These are phyloP conservation scores for Knipowitschia caucasica DNA, from an alignment of 2,797 vertebrate genomes.

Conservation along the genomic window DNA sequence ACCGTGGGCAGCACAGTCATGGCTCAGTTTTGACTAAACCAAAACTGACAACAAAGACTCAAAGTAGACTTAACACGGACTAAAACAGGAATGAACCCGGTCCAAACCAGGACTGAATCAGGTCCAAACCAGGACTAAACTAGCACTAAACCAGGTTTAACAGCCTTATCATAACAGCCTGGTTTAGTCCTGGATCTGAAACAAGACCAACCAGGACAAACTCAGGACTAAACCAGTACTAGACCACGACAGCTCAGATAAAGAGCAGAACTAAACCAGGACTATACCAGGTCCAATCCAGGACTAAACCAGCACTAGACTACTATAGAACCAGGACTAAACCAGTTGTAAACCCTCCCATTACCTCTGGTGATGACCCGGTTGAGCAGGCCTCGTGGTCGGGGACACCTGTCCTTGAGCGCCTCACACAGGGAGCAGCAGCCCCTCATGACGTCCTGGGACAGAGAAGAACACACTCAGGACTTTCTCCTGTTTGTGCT, in stretches of 20 bases:
- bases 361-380: slow-evolving; percentile 55
- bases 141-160: background rate
- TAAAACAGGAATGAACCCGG: slow-evolving; percentile 64
- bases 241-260: background rate
- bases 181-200: no score
- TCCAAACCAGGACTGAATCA: slow-evolving; percentile 3
- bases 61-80: no score
- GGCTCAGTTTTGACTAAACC: no score
- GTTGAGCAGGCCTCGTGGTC: slow-evolving; percentile 39
- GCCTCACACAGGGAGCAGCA: slow-evolving; percentile 27
- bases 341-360: background rate
- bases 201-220: no score
- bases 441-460: background rate
- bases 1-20: no score
- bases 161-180: no score
- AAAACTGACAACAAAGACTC: no score
- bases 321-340: background rate
- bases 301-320: background rate
- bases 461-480: background rate
- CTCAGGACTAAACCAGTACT: background rate
- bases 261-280: background rate
- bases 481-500: no score
- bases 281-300: slow-evolving; percentile 18
- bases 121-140: background rate
- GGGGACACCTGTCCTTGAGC: slow-evolving; percentile 43